Evolutionary conservation across 2,113 vertebrate species (phyloP), one percentile per base, ranked within the genome.

Genomic region (Oreotrochilus melanogaster): DNA sequence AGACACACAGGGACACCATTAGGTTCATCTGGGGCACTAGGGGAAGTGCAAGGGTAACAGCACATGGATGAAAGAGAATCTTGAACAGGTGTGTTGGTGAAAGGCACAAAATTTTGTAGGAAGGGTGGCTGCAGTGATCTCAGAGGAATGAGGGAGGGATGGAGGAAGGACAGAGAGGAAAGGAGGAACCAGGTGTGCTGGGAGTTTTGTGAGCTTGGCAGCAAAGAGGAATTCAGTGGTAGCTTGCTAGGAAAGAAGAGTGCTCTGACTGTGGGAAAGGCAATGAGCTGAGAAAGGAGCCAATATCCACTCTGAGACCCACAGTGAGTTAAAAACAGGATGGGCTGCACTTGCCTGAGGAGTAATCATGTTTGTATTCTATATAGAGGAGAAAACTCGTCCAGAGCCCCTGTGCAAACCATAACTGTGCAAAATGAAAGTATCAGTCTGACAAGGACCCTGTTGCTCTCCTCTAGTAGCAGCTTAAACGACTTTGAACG

Each of bases 361-460:
- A 14, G 11, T 27, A 62, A 39, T 39, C 12, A 5, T 11, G 12
- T 39, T 39, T 39, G 39, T 39, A 39, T 39, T 53, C 54, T 1
- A 45, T 45, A 19, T 24, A 25, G 33, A 53, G 24, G 42, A 92
- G 31, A 11, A 62, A 50, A 53, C 10, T 25, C 7, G 10, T 39
- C 42, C 50, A 57, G 51, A 84, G 19, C 4, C 8, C 6, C 6
- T 2, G 2, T 42, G 24, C 56, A 66, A 66, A 30, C 12, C 24
- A 24, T 0, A 1, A 9, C 8, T 6, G 4, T 6, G 4, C 17
- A 47, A 19, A 64, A 50, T 0, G 2, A 30, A 81, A 67, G 28
- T 27, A 66, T 7, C 3, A 1, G 3, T 19, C 65, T 74, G 15
- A 31, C 50, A 15, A 43, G 33, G 14, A 69, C 33, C 17, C 31